Evolutionary conservation across 1,140 invertebrate genomes (phyloP), one percentile per base, ranked within the genome.

Genomic region (Brachionus plicatilis): DNA sequence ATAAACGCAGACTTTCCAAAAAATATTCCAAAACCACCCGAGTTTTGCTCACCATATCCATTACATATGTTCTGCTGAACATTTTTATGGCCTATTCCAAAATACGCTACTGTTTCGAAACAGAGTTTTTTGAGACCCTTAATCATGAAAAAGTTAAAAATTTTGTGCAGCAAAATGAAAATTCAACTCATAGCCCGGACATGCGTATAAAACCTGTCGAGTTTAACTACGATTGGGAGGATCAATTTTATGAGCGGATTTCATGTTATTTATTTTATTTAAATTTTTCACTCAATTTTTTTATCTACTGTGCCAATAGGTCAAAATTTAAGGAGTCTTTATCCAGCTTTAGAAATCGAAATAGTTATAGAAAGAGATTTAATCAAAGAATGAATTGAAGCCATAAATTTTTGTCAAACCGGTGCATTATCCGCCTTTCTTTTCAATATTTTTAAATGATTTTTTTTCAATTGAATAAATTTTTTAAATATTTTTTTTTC

Each of bases 211-310:
- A 70, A 70, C 9, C 24, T 11, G 14, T 37, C 14, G 66, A 70
- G 27, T 11, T 37, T 6, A 75, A 75, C 43, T 75, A 75, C n/a
- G 33, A 75, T 75, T 41, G n/a, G 14, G 41, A 75, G 3, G 65
- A 68, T 45, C 33, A 75, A 43, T 45, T 75, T 41, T 75, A 75
- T 20, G 70, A 75, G 37, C 29, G 70, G 9, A 8, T 75, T 43
- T 75, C 70, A 1, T 75, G 70, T n/a, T 75, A 75, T 75, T 11
- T 75, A 41, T 75, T 43, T 75, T 75, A 75, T 75, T 43, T 75
- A 43, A 75, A 75, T 75, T 75, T 75, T 75, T 43, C 70, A 3
- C 43, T 75, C n/a, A 75, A 75, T 75, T 75, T 75, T 75, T 75
- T 75, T 41, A 75, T 75, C 41, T 75, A 75, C 47, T 75, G 70